phyloP scores from a whole-genome alignment of 2,888 invertebrate genomes.

The Drosophila mayaguana region DNA sequence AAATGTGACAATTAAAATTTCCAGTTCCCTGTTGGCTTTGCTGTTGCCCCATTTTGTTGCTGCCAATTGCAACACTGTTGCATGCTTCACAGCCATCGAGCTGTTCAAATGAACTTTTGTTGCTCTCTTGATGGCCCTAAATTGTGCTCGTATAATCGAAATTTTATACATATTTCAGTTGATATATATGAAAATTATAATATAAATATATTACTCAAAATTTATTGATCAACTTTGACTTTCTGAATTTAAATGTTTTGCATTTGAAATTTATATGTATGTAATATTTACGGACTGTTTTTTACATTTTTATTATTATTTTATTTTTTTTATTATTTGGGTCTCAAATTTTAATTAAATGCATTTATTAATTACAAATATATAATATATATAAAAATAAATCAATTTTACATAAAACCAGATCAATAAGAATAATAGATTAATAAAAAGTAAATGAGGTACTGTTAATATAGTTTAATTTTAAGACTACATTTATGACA shows the following conservation, averaged over 20 bases:
- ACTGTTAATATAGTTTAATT: too few species aligned
- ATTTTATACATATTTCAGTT: slow-evolving; percentile 3
- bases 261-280: background rate
- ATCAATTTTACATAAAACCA: too few species aligned
- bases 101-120: slow-evolving; percentile 36
- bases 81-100: slow-evolving; percentile 7
- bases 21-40: slow-evolving; percentile 27
- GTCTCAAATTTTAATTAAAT: too few species aligned
- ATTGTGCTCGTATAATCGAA: background rate
- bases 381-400: too few species aligned
- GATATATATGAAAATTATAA: background rate
- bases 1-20: slow-evolving; percentile 73
- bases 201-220: background rate
- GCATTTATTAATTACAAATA: too few species aligned
- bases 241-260: background rate
- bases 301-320: background rate
- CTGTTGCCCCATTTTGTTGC: slow-evolving; percentile 17
- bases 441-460: too few species aligned
- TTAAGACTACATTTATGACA: too few species aligned
- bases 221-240: background rate
- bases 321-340: background rate
- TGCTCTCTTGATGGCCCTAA: slow-evolving; percentile 18
- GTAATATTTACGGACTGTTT: too few species aligned
- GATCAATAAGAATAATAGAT: too few species aligned
- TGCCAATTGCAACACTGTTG: slow-evolving; percentile 49